These are phyloP conservation scores for Tiliacea aurago DNA, from an alignment of 2,888 invertebrate species.

Conservation along the genomic window DNA sequence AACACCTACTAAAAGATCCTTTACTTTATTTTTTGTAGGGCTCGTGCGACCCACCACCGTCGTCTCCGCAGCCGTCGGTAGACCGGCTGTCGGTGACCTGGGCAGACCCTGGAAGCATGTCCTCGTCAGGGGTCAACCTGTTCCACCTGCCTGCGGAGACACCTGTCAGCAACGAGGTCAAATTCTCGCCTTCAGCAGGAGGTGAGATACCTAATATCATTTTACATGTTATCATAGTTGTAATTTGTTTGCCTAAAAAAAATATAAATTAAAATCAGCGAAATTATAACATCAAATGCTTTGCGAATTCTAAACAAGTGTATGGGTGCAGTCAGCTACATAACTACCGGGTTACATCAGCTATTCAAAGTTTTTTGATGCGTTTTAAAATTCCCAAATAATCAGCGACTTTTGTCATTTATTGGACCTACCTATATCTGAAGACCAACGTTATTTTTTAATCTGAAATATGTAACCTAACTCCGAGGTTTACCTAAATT, in stretches of 20 bases:
- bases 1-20: neutral
- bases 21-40: slow-evolving; percentile 68
- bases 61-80: slow-evolving; percentile 93
- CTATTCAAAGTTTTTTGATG: neutral
- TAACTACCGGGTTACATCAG: neutral
- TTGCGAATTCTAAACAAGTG: slow-evolving; percentile 15
- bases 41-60: slow-evolving; percentile 88
- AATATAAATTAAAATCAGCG: neutral
- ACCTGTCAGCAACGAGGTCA: slow-evolving; percentile 83
- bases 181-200: slow-evolving; percentile 82
- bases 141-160: slow-evolving; percentile 86
- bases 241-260: neutral
- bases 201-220: slow-evolving; percentile 60
- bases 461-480: neutral
- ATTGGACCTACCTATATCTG: neutral
- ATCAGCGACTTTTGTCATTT: neutral
- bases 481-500: neutral
- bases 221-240: neutral
- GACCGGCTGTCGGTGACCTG: slow-evolving; percentile 94
- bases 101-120: slow-evolving; percentile 90
- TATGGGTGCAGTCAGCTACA: neutral
- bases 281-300: slow-evolving; percentile 13
- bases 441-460: neutral
- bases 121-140: slow-evolving; percentile 86
- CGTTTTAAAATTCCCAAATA: neutral